Conservation (phyloP, 2,888 invertebrate genomes). For the Xanthia icteritia region DNA sequence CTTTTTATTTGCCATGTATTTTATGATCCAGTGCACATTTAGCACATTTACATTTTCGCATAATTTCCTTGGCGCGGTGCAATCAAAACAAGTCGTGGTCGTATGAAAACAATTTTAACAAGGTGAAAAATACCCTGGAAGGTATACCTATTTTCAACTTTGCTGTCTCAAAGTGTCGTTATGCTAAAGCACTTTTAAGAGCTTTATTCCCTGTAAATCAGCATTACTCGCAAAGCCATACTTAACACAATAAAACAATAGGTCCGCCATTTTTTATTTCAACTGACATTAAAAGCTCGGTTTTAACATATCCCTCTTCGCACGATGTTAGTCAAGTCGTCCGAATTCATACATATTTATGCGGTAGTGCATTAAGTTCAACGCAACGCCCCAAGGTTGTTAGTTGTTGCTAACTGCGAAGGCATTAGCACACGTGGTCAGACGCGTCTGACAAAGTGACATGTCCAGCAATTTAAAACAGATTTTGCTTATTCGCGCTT, state of each 20-base stretch:
- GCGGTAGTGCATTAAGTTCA: slow-evolving; percentile 70
- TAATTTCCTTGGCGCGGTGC: background rate
- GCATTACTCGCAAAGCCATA: slow-evolving; percentile 16
- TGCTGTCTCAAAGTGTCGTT: background rate
- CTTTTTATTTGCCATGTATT: slow-evolving; percentile 22
- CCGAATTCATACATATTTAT: slow-evolving; percentile 73
- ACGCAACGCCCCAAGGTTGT: slow-evolving; percentile 72
- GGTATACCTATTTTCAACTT: background rate
- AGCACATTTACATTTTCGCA: slow-evolving; percentile 24
- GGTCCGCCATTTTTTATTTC: slow-evolving; percentile 52
- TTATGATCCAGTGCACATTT: slow-evolving; percentile 34
- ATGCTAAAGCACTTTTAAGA: background rate
- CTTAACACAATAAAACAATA: slow-evolving; percentile 40
- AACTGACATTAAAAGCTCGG: slow-evolving; percentile 57
- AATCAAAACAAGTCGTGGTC: slow-evolving; percentile 4
- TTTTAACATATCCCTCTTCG: slow-evolving; percentile 59
- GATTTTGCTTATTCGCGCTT: slow-evolving; percentile 53
- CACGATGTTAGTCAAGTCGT: slow-evolving; percentile 62
- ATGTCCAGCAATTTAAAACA: slow-evolving; percentile 61
- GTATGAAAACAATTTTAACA: background rate
- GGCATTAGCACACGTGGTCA: slow-evolving; percentile 56
- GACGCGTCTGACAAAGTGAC: slow-evolving; percentile 35
- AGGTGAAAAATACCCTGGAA: background rate
- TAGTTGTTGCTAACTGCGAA: slow-evolving; percentile 61
- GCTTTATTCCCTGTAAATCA: slow-evolving; percentile 1